Conservation (phyloP, 2,797 vertebrate species). For the Erethizon dorsatum region DNA sequence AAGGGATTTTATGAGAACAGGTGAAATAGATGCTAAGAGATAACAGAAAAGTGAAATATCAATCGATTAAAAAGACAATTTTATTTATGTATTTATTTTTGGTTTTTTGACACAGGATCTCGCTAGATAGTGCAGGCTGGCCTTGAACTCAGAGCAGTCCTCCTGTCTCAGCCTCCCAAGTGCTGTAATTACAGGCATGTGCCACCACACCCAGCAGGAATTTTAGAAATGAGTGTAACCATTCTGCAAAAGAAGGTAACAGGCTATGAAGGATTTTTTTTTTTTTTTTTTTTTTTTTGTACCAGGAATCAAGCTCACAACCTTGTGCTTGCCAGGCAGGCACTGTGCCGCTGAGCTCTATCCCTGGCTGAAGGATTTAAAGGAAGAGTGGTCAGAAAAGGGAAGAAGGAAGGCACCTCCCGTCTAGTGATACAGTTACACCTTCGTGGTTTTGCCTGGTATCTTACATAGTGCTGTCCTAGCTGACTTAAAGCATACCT, state of each 20-base stretch:
- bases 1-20: background rate
- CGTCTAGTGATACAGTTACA: background rate
- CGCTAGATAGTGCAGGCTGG: background rate
- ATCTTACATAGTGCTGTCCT: background rate
- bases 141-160: background rate
- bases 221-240: background rate
- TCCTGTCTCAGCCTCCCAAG: background rate
- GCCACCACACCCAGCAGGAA: background rate
- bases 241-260: background rate
- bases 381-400: background rate
- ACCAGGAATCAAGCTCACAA: too few species aligned
- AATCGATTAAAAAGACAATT: background rate
- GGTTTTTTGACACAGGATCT: background rate
- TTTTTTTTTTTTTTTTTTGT: too few species aligned
- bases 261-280: background rate
- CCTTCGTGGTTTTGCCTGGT: background rate
- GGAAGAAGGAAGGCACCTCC: background rate
- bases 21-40: background rate
- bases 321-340: too few species aligned
- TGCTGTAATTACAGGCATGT: background rate
- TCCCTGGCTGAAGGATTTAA: background rate
- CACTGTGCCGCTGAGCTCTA: too few species aligned
- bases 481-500: background rate
- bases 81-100: background rate
- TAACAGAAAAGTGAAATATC: background rate